Percentiles rank a stretch among this genome's conserved stretches.
These are phyloP conservation scores for Notospermus geniculatus DNA, from an alignment of 1,140 invertebrate species.

Conservation along the genomic window DNA sequence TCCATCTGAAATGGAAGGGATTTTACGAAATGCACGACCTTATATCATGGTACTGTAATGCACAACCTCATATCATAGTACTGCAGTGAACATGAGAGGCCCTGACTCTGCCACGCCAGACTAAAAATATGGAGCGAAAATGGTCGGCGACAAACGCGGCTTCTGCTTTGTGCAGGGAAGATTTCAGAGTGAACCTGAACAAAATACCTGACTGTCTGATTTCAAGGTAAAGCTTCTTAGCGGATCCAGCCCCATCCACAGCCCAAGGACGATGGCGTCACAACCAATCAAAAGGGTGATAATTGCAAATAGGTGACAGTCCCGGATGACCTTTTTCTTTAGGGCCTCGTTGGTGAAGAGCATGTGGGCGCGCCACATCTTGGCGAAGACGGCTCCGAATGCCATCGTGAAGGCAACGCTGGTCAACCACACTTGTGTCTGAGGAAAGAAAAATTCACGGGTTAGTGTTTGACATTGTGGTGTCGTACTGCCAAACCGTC, in stretches of 20 bases:
- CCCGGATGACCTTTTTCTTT: slow-evolving; percentile 69
- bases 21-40: slow-evolving; percentile 83
- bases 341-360: slow-evolving; percentile 12
- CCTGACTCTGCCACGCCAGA: too few species aligned
- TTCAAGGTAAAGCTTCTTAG: slow-evolving; percentile 85
- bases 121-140: too few species aligned
- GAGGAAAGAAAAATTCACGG: neutral
- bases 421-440: slow-evolving; percentile 81
- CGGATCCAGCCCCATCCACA: slow-evolving; percentile 79
- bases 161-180: too few species aligned
- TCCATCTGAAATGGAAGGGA: slow-evolving; percentile 75
- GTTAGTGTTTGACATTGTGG: neutral
- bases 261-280: slow-evolving; percentile 89
- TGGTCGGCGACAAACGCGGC: too few species aligned
- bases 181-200: too few species aligned
- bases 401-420: slow-evolving; percentile 91
- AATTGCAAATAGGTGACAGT: slow-evolving; percentile 34
- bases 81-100: slow-evolving; percentile 88
- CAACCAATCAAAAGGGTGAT: slow-evolving; percentile 77
- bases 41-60: slow-evolving; percentile 89
- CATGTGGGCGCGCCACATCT: slow-evolving; percentile 56
- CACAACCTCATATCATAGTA: too few species aligned
- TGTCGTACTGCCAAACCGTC: too few species aligned
- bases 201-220: slow-evolving; percentile 83
- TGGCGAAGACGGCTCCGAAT: slow-evolving; percentile 97